Evolutionary conservation across 2,113 vertebrate genomes (phyloP).

Genomic region (Chaenogobius annularis): DNA sequence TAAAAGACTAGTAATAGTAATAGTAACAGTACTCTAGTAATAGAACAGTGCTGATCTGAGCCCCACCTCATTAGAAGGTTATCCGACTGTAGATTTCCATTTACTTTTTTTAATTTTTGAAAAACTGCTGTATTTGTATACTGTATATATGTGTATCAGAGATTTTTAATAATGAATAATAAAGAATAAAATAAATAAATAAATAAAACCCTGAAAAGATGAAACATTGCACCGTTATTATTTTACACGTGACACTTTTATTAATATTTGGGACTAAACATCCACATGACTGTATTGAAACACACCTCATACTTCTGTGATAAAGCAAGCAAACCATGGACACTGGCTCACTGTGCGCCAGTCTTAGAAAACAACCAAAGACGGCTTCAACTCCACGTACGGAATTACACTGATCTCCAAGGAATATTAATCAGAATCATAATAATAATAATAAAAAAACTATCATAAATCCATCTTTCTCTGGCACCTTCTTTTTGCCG

Average conservation of each 20-base stretch:
- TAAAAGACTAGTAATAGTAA: too few relatives aligned
- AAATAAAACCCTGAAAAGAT: conserved; percentile 48
- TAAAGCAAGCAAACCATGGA: conserved; percentile 56
- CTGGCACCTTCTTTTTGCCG: conserved; percentile 18
- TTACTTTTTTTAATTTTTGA: too few relatives aligned
- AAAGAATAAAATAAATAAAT: too few relatives aligned
- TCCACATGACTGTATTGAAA: conserved; percentile 39
- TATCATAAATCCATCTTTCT: conserved; percentile 59
- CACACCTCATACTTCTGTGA: conserved; percentile 41
- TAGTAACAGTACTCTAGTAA: too few relatives aligned
- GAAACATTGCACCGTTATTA: conserved; percentile 40
- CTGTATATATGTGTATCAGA: too few relatives aligned
- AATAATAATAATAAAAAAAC: conserved; percentile 62
- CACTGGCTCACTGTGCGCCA: conserved; percentile 52
- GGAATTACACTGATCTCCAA: conserved; percentile 31
- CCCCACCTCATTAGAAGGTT: too few relatives aligned
- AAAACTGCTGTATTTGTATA: too few relatives aligned
- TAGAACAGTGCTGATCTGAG: too few relatives aligned
- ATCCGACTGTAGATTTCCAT: too few relatives aligned
- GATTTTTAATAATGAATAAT: too few relatives aligned
- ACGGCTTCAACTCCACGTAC: conserved; percentile 67
- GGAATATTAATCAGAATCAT: conserved; percentile 33
- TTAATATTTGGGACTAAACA: conserved; percentile 39
- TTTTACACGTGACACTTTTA: conserved; percentile 56
- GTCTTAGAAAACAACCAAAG: conserved; percentile 58